Conservation (phyloP, 2,797 vertebrate species). For the Gastrophryne carolinensis region DNA sequence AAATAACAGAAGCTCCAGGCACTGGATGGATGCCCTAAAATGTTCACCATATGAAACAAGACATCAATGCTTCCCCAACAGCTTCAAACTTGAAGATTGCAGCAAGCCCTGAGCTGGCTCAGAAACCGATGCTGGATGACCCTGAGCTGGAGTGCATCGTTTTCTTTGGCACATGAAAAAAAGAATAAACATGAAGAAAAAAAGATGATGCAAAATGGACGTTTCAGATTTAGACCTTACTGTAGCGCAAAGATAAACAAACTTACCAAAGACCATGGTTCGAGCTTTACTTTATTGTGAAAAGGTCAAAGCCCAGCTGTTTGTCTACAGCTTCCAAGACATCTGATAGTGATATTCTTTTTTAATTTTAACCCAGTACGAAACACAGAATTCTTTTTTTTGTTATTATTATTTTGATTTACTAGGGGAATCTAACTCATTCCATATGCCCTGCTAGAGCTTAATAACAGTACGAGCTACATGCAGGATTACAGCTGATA, state of each 20-base stretch:
- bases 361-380: slow-evolving; percentile 62
- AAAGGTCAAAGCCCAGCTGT: slow-evolving; percentile 61
- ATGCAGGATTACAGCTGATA: slow-evolving; percentile 40
- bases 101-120: slow-evolving; percentile 45
- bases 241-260: slow-evolving; percentile 55
- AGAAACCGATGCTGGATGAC: slow-evolving; percentile 24
- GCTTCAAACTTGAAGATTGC: neutral
- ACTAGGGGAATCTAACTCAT: slow-evolving; percentile 34
- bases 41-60: too few relatives aligned
- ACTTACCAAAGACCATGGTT: slow-evolving; percentile 54
- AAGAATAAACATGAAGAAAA: slow-evolving; percentile 40
- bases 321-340: slow-evolving; percentile 58
- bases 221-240: slow-evolving; percentile 50
- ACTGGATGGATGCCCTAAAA: too few relatives aligned
- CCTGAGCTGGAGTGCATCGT: slow-evolving; percentile 42
- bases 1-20: too few relatives aligned
- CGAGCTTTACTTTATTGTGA: slow-evolving; percentile 58
- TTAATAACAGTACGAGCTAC: slow-evolving; percentile 28
- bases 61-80: neutral
- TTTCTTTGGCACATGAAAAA: slow-evolving; percentile 51
- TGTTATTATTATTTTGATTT: slow-evolving; percentile 61
- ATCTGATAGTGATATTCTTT: slow-evolving; percentile 64
- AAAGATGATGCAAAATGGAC: slow-evolving; percentile 40
- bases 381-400: slow-evolving; percentile 58
- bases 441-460: slow-evolving; percentile 40